A percentile compares a stretch with the other conserved stretches of the same genome.
These are phyloP conservation scores for Heliconius himera DNA, from an alignment of 1,140 invertebrate species.

Conservation along the genomic window DNA sequence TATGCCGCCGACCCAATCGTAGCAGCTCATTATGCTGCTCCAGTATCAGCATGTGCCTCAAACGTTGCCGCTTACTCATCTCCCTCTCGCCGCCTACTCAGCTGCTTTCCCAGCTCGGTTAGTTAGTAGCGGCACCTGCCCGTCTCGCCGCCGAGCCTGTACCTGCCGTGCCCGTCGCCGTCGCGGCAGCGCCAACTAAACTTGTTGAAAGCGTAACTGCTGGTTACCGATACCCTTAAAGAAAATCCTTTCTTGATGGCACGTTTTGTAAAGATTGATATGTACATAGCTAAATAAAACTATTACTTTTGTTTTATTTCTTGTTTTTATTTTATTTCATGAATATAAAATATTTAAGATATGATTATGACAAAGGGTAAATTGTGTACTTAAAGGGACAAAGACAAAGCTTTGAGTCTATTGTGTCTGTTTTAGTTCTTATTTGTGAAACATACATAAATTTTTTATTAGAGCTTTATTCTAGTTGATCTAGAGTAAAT, in stretches of 20 bases:
- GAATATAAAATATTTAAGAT: neutral
- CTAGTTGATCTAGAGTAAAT: too few relatives aligned
- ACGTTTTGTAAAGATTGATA: slow-evolving; percentile 63
- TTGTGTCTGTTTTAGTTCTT: too few relatives aligned
- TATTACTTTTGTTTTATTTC: slow-evolving; percentile 49
- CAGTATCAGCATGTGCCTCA: slow-evolving; percentile 28
- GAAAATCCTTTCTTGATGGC: slow-evolving; percentile 45
- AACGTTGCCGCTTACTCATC: slow-evolving; percentile 31
- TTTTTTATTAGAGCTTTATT: too few relatives aligned
- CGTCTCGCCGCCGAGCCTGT: slow-evolving; percentile 40
- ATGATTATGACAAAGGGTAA: neutral
- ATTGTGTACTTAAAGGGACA: too few relatives aligned
- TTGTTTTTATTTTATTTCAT: neutral
- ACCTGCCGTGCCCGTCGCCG: slow-evolving; percentile 27
- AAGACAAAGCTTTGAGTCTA: too few relatives aligned
- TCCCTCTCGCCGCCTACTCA: slow-evolving; percentile 43
- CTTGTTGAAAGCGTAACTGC: slow-evolving; percentile 54
- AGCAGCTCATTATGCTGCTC: slow-evolving; percentile 38
- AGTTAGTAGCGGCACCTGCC: slow-evolving; percentile 39
- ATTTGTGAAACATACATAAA: too few relatives aligned
- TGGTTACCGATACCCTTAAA: slow-evolving; percentile 67
- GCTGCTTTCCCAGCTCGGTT: slow-evolving; percentile 45
- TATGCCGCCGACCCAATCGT: slow-evolving; percentile 51
- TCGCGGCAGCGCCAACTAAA: slow-evolving; percentile 56
- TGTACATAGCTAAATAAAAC: slow-evolving; percentile 63